Percentiles rank a stretch among this genome's conserved stretches.
Evolutionary conservation across 1,140 invertebrate species (phyloP).

Genomic region (Archegozetes longisetosus): DNA sequence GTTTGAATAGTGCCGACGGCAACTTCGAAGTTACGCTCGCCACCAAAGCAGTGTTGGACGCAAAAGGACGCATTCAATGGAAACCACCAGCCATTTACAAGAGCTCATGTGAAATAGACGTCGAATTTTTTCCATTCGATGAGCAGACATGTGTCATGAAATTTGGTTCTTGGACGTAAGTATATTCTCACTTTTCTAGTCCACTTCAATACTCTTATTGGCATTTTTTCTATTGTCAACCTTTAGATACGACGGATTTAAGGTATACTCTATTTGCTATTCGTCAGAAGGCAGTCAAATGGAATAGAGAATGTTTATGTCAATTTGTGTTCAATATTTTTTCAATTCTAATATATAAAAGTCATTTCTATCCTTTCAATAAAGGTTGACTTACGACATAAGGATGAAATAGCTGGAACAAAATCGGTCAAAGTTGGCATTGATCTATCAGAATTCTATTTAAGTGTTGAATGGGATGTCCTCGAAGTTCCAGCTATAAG

Average conservation of each 20-base stretch:
- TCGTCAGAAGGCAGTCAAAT: no score
- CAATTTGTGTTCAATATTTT: no score
- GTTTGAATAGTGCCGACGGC: constrained; percentile 70
- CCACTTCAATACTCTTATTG: no score
- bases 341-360: constrained; percentile 28
- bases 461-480: constrained; percentile 98
- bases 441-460: constrained; percentile 87
- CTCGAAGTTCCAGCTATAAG: constrained; percentile 85
- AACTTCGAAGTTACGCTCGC: constrained; percentile 93
- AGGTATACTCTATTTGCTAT: no score
- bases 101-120: constrained; percentile 78
- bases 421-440: constrained; percentile 77
- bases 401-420: constrained; percentile 68
- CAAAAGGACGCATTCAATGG: no score
- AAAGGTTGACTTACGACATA: constrained; percentile 81
- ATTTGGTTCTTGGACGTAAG: constrained; percentile 43
- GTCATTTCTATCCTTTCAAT: no score
- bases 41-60: constrained; percentile 89
- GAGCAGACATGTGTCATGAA: constrained; percentile 87
- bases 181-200: no score
- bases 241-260: no score
- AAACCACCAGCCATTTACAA: constrained; percentile 98
- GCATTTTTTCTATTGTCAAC: no score
- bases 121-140: constrained; percentile 71
- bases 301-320: no score